A percentile compares a stretch with the other conserved stretches of the same genome.
These are phyloP conservation scores for Aptenodytes forsteri DNA, from an alignment of 2,113 vertebrate genomes.

Conservation along the genomic window DNA sequence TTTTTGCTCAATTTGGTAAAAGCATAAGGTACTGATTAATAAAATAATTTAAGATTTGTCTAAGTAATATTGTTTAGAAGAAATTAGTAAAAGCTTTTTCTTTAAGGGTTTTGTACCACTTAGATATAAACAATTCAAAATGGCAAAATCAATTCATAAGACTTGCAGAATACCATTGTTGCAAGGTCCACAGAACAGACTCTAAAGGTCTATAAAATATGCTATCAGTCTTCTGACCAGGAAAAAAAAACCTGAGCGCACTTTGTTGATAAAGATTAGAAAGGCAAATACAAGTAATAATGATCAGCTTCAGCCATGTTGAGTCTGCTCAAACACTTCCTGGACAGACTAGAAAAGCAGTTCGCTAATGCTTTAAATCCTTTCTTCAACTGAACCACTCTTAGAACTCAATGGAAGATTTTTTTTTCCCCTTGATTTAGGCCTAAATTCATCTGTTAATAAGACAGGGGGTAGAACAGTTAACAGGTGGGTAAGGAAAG, in stretches of 20 bases:
- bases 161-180: neutral
- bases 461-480: neutral
- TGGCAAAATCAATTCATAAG: neutral
- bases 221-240: neutral
- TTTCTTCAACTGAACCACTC: neutral
- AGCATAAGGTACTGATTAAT: neutral
- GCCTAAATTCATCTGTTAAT: neutral
- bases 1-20: neutral
- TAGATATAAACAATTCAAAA: neutral
- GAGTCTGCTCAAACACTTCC: neutral
- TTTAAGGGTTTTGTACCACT: neutral
- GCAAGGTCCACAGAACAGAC: neutral
- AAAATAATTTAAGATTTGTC: neutral
- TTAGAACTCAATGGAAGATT: neutral
- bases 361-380: neutral
- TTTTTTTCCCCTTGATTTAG: neutral
- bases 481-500: neutral
- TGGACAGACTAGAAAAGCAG: neutral
- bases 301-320: neutral
- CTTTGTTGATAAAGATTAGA: conserved; percentile 26
- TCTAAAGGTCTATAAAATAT: neutral
- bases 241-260: neutral
- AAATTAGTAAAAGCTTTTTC: neutral
- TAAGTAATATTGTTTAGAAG: neutral
- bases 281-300: conserved; percentile 27